Evolutionary conservation across 2,888 invertebrate genomes (phyloP).

Genomic region (Apantesis nais): DNA sequence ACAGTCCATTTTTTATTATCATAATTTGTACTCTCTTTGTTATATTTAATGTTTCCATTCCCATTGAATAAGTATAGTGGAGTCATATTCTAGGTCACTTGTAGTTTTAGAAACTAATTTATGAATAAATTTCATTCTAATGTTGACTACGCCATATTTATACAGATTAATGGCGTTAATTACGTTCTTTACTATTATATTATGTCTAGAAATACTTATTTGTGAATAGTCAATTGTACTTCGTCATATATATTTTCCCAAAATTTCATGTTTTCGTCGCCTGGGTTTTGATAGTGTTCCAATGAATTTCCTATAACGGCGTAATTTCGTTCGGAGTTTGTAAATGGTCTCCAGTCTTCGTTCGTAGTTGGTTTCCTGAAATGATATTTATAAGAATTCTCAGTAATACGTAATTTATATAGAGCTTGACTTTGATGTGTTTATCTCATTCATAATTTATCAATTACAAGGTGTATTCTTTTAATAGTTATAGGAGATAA

Average conservation of each 20-base stretch:
- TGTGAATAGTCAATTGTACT: constrained; percentile 28
- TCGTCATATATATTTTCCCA: constrained; percentile 75
- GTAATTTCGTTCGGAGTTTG: constrained; percentile 61
- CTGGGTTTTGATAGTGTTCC: constrained; percentile 57
- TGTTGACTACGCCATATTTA: neutral
- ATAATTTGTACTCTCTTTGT: neutral
- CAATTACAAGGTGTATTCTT: neutral
- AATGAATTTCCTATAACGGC: constrained; percentile 65
- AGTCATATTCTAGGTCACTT: neutral
- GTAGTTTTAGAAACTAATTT: neutral
- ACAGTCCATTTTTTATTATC: neutral
- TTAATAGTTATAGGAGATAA: neutral
- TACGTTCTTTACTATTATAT: neutral
- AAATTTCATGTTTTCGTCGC: constrained; percentile 62
- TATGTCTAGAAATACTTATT: neutral
- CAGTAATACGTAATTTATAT: neutral
- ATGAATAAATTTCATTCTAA: neutral
- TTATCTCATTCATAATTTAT: neutral
- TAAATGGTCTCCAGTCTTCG: constrained; percentile 70
- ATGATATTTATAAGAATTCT: constrained; percentile 28
- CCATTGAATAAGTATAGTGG: neutral
- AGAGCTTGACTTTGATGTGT: neutral
- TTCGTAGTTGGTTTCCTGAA: constrained; percentile 73
- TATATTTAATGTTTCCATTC: neutral
- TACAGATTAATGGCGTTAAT: neutral